Percentiles rank a stretch among this genome's conserved stretches.
Conservation (phyloP, 2,113 vertebrate genomes). For the Noctilio leporinus region DNA sequence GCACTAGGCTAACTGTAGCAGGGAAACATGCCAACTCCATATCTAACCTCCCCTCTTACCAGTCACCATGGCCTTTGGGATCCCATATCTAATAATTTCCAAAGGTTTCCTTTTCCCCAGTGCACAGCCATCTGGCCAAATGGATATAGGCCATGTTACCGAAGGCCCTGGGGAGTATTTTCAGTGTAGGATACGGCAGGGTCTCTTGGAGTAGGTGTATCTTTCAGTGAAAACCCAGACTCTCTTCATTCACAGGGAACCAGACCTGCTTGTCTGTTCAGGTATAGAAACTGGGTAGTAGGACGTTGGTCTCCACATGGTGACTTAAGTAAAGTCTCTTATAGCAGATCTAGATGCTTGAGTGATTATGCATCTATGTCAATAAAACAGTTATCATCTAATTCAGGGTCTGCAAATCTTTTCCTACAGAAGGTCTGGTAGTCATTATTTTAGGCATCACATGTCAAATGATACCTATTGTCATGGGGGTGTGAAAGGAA, state of each 20-base stretch:
- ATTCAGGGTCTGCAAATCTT: neutral
- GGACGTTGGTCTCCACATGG: neutral
- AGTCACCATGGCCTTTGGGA: neutral
- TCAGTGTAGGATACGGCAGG: neutral
- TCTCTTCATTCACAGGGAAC: neutral
- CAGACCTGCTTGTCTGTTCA: neutral
- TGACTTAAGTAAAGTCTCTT: neutral
- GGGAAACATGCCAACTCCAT: neutral
- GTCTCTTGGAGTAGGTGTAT: neutral
- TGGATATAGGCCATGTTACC: neutral
- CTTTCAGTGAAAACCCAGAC: neutral
- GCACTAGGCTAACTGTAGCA: neutral
- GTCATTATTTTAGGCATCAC: neutral
- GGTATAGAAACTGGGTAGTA: neutral
- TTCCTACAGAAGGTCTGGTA: neutral
- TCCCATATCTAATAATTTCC: neutral
- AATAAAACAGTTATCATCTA: neutral
- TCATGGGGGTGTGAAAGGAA: neutral
- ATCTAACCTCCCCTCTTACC: neutral
- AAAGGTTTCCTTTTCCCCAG: neutral
- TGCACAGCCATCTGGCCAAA: neutral
- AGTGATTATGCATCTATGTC: neutral
- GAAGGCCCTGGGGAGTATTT: neutral
- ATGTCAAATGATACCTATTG: neutral
- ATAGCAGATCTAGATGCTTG: neutral